These are phyloP conservation scores for Diphyllodes magnificus DNA, from an alignment of 2,113 vertebrate genomes.

Conservation along the genomic window DNA sequence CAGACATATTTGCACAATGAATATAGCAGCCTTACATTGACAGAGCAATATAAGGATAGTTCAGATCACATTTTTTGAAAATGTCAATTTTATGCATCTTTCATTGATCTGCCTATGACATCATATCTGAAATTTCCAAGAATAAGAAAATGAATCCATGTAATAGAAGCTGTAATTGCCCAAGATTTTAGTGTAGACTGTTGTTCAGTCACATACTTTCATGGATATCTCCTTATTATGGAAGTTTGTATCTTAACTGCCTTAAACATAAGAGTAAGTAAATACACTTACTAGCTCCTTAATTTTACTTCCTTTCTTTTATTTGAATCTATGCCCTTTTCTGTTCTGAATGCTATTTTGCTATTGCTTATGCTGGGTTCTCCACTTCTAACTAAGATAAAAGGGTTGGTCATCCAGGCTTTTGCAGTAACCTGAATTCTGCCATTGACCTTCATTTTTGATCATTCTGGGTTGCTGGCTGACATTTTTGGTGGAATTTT, in stretches of 20 bases:
- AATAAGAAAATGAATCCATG: neutral
- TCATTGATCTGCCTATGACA: neutral
- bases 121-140: neutral
- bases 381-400: neutral
- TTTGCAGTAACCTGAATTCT: neutral
- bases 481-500: neutral
- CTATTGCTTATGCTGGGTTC: neutral
- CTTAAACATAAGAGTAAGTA: neutral
- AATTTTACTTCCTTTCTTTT: neutral
- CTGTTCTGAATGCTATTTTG: neutral
- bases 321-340: neutral
- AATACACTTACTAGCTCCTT: neutral
- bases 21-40: neutral
- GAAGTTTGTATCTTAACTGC: neutral
- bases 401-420: neutral
- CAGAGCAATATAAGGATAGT: neutral
- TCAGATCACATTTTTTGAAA: neutral
- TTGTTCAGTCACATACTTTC: neutral
- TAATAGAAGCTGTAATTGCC: neutral
- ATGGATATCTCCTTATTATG: fast-evolving
- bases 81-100: neutral
- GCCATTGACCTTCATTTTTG: neutral
- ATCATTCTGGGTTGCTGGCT: neutral
- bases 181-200: neutral
- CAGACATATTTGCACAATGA: neutral